phyloP scores from a whole-genome alignment of 2,888 invertebrate species.

The Caradrina clavipalpis region DNA sequence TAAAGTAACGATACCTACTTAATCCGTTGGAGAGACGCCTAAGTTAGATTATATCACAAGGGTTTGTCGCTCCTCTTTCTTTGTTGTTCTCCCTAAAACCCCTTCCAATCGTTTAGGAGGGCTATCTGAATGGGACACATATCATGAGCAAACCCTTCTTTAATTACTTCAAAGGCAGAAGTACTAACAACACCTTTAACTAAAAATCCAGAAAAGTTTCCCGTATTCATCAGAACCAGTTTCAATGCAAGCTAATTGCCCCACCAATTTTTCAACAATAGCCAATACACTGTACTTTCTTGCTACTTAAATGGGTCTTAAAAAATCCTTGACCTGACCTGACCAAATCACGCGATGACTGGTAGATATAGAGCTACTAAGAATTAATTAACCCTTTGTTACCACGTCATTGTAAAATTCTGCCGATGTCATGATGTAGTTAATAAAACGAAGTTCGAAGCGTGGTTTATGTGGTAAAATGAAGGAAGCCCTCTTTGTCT shows the following conservation, averaged over 20 bases:
- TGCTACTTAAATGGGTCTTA: constrained; percentile 39
- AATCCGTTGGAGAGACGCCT: too few relatives aligned
- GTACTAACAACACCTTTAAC: neutral
- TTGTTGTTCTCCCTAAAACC: neutral
- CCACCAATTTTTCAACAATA: constrained; percentile 42
- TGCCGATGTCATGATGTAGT: constrained; percentile 54
- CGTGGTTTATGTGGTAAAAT: constrained; percentile 54
- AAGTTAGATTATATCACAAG: too few relatives aligned
- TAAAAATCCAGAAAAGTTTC: neutral
- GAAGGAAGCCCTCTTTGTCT: constrained; percentile 36
- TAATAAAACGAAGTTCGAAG: constrained; percentile 53
- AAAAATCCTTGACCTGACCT: constrained; percentile 54
- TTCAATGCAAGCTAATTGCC: neutral
- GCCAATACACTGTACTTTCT: constrained; percentile 26
- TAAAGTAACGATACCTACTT: too few relatives aligned
- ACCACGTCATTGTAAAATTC: constrained; percentile 57
- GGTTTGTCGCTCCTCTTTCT: neutral
- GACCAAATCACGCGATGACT: constrained; percentile 62
- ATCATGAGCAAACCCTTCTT: too few relatives aligned
- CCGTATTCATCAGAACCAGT: neutral
- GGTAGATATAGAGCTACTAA: constrained; percentile 49
- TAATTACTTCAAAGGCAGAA: too few relatives aligned
- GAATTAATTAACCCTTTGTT: constrained; percentile 62
- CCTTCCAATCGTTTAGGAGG: neutral
- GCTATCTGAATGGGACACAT: neutral